Evolutionary conservation across 2,797 vertebrate genomes (phyloP).

Genomic region (Labroides dimidiatus): DNA sequence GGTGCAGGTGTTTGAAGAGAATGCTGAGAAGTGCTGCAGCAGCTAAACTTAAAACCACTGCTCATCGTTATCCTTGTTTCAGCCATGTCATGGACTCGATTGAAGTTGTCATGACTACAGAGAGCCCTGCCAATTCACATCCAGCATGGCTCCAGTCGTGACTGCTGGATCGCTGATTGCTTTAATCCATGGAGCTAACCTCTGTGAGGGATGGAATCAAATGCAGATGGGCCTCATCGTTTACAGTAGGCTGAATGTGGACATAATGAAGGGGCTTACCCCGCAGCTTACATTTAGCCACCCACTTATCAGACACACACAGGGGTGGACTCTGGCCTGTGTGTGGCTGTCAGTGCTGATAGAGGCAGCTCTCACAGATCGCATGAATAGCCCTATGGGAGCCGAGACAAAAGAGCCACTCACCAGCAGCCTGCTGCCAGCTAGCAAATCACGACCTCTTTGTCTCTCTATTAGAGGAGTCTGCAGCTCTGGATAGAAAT

Average conservation of each 20-base stretch:
- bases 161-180: conserved; percentile 27
- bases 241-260: conserved; percentile 29
- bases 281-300: conserved; percentile 33
- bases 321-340: conserved; percentile 23
- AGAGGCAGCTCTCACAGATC: background rate
- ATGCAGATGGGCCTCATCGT: conserved; percentile 38
- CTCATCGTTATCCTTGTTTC: conserved; percentile 14
- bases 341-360: conserved; percentile 27
- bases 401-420: conserved; percentile 11
- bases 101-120: conserved; percentile 34
- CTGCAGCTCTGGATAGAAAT: background rate
- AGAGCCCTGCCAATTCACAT: conserved; percentile 5
- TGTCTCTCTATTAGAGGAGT: background rate
- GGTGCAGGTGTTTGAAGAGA: conserved; percentile 3
- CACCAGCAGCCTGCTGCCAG: background rate
- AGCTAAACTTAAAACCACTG: conserved; percentile 19
- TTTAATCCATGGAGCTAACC: conserved; percentile 42
- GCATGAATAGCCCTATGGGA: background rate
- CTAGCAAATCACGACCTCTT: background rate
- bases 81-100: conserved; percentile 2
- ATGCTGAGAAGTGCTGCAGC: conserved; percentile 7
- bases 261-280: conserved; percentile 26
- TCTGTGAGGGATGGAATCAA: conserved; percentile 39
- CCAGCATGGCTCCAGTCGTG: background rate
- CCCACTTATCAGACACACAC: conserved; percentile 32